Evolutionary conservation across 1,140 invertebrate species (phyloP).

Genomic region (Manduca sexta): DNA sequence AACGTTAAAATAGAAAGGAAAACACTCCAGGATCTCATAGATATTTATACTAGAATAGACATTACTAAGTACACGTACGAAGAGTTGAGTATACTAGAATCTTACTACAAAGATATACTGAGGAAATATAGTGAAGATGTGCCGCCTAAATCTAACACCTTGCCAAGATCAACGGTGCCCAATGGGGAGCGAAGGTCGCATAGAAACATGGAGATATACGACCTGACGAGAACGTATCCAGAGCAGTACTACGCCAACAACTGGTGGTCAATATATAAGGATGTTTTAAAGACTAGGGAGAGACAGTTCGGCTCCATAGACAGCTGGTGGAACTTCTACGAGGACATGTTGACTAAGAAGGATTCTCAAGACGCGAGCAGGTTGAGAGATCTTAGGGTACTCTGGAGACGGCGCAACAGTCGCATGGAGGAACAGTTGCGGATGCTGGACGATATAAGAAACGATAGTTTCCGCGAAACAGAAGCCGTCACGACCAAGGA

Average conservation of each 20-base stretch:
- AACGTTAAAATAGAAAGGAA: constrained; percentile 48
- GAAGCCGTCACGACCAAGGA: constrained; percentile 40
- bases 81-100: constrained; percentile 55
- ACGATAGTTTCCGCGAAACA: constrained; percentile 46
- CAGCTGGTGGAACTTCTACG: constrained; percentile 69
- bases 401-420: constrained; percentile 39
- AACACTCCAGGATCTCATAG: constrained; percentile 52
- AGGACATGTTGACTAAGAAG: constrained; percentile 49
- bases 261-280: constrained; percentile 71
- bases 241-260: constrained; percentile 69
- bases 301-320: constrained; percentile 69
- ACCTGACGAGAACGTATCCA: constrained; percentile 59
- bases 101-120: constrained; percentile 63
- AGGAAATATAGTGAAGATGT: constrained; percentile 49
- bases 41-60: constrained; percentile 55
- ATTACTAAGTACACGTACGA: constrained; percentile 57
- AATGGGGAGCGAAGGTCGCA: constrained; percentile 13
- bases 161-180: background rate
- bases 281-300: constrained; percentile 58
- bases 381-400: constrained; percentile 34
- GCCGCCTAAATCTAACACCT: constrained; percentile 34
- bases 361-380: constrained; percentile 36
- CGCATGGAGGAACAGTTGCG: constrained; percentile 55
- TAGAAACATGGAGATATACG: constrained; percentile 53
- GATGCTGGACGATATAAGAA: constrained; percentile 52